These are phyloP conservation scores for Chymomyza fuscimana DNA, from an alignment of 2,888 invertebrate genomes.

Conservation along the genomic window DNA sequence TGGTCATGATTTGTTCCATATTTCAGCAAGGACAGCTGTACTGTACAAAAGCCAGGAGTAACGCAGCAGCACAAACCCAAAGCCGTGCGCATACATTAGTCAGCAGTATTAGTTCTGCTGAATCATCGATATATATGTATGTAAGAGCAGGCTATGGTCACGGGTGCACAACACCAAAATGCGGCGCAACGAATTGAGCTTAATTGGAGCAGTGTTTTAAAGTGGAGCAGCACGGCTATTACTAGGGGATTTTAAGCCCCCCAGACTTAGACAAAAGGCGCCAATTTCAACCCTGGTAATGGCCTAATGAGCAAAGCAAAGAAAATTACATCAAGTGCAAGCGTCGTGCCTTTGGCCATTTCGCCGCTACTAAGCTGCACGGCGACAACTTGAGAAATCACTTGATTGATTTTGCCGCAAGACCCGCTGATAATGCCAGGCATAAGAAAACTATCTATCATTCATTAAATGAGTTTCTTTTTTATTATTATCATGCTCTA, in stretches of 20 bases:
- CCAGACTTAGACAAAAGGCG: constrained; percentile 28
- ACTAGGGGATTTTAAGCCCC: constrained; percentile 31
- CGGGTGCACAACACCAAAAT: not conserved
- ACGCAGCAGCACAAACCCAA: not conserved
- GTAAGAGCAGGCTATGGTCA: not conserved
- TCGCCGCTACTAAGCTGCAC: constrained; percentile 31
- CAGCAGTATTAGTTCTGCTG: constrained; percentile 64
- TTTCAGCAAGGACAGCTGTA: constrained; percentile 22
- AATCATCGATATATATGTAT: constrained; percentile 46
- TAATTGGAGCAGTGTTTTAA: constrained; percentile 11
- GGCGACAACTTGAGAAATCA: constrained; percentile 37
- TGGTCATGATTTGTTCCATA: constrained; percentile 57
- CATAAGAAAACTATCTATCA: constrained; percentile 53
- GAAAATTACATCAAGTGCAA: constrained; percentile 53
- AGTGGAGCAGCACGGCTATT: constrained; percentile 36
- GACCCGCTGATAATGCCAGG: constrained; percentile 7
- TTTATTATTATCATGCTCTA: constrained; percentile 39
- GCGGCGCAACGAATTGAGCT: not conserved
- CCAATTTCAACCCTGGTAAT: not conserved
- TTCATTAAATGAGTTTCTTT: constrained; percentile 49
- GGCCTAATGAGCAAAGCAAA: constrained; percentile 34
- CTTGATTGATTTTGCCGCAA: constrained; percentile 65
- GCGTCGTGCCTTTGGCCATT: not conserved
- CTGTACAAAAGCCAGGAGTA: not conserved
- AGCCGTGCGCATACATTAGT: constrained; percentile 55